Conservation (phyloP, 2,797 vertebrate species). For the Falco cherrug region DNA sequence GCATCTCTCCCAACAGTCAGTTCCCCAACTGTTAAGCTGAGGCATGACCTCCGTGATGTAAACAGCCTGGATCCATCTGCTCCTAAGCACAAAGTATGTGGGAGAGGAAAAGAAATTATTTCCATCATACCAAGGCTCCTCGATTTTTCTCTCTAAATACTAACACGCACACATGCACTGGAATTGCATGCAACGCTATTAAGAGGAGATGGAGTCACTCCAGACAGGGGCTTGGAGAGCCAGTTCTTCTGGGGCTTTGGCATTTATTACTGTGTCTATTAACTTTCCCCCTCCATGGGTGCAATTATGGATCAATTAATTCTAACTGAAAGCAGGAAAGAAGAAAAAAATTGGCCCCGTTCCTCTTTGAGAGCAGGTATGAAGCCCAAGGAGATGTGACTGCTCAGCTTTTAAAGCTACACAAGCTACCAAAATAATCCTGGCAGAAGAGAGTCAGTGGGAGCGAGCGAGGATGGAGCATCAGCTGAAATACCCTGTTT, state of each 20-base stretch:
- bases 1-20: conserved; percentile 61
- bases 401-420: conserved; percentile 57
- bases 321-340: conserved; percentile 1
- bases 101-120: conserved; percentile 59
- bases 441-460: conserved; percentile 14
- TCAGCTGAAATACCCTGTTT: neutral
- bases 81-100: conserved; percentile 63
- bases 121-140: conserved; percentile 21
- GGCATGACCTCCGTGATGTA: conserved; percentile 69
- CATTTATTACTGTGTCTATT: conserved; percentile 56
- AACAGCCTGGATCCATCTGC: conserved; percentile 71
- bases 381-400: conserved; percentile 34
- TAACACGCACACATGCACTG: neutral
- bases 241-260: conserved; percentile 54
- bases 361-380: conserved; percentile 49
- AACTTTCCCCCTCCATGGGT: conserved; percentile 44
- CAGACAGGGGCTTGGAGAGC: conserved; percentile 43
- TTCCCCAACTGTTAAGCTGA: conserved; percentile 67
- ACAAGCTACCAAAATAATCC: neutral
- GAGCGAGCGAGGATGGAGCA: neutral
- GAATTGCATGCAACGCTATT: neutral
- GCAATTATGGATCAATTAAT: conserved; percentile 52
- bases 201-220: conserved; percentile 47
- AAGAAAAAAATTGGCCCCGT: neutral
- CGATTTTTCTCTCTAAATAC: conserved; percentile 26